These are phyloP conservation scores for Hirudinaria manillensis DNA, from an alignment of 2,888 invertebrate genomes.

Conservation along the genomic window DNA sequence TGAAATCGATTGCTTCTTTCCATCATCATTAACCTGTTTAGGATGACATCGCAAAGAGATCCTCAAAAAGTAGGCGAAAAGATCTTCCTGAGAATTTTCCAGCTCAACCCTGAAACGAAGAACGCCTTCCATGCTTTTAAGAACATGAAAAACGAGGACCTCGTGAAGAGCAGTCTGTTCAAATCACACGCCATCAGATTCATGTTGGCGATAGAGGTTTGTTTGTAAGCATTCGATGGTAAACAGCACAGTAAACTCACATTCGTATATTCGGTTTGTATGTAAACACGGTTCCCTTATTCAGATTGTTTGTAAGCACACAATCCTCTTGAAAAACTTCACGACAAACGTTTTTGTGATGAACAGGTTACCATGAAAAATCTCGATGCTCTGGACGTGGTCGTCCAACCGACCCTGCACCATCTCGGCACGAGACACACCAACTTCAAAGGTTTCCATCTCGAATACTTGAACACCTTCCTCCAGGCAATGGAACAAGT, in stretches of 20 bases:
- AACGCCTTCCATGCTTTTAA: slow-evolving; percentile 31
- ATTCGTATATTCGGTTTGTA: neutral
- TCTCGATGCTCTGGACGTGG: slow-evolving; percentile 30
- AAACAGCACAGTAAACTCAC: neutral
- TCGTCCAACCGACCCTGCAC: slow-evolving; percentile 29
- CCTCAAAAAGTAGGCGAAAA: slow-evolving; percentile 22
- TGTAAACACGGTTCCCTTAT: neutral
- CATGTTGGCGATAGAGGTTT: slow-evolving; percentile 34
- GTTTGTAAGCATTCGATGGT: neutral
- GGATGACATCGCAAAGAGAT: slow-evolving; percentile 12
- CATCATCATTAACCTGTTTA: slow-evolving; percentile 27
- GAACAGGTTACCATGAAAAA: slow-evolving; percentile 21
- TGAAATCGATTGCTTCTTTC: neutral
- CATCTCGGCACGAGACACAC: slow-evolving; percentile 31
- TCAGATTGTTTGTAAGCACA: no score
- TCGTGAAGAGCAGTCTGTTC: slow-evolving; percentile 28
- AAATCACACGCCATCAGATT: slow-evolving; percentile 33
- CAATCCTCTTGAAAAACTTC: no score
- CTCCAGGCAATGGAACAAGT: slow-evolving; percentile 26
- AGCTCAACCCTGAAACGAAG: slow-evolving; percentile 32
- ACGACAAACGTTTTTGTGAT: no score
- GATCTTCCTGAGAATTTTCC: slow-evolving; percentile 35
- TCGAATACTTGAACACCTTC: slow-evolving; percentile 32
- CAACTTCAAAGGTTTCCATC: slow-evolving; percentile 27
- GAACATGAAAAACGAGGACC: slow-evolving; percentile 21